Conservation (phyloP, 2,113 vertebrate genomes). For the Odocoileus hemionus region DNA sequence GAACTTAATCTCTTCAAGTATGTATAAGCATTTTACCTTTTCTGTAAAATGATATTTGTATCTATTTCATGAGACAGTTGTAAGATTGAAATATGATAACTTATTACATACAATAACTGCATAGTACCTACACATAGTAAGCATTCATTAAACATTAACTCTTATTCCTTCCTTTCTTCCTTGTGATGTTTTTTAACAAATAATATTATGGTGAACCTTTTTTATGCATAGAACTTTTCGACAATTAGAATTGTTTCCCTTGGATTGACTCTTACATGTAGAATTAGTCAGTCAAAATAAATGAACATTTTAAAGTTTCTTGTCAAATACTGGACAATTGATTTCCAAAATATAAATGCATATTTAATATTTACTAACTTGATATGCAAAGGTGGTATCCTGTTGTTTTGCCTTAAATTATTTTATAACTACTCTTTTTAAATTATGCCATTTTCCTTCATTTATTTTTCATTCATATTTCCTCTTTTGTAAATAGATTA, state of each 20-base stretch:
- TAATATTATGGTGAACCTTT: background rate
- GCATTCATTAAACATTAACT: background rate
- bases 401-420: background rate
- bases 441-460: background rate
- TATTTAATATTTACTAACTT: slow-evolving; percentile 14
- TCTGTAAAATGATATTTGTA: background rate
- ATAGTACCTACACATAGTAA: background rate
- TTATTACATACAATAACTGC: background rate
- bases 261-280: background rate
- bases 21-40: slow-evolving; percentile 1
- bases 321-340: background rate
- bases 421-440: background rate
- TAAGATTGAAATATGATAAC: background rate
- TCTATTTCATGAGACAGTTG: background rate
- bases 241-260: background rate
- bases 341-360: background rate
- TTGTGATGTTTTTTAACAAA: background rate
- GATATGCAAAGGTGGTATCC: background rate
- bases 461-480: background rate
- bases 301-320: background rate
- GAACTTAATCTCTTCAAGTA: background rate
- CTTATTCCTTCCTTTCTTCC: background rate
- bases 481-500: background rate
- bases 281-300: background rate
- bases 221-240: background rate